A percentile compares a stretch with the other conserved stretches of the same genome.
Conservation (phyloP, 2,888 invertebrate genomes). For the Vanessa cardui region DNA sequence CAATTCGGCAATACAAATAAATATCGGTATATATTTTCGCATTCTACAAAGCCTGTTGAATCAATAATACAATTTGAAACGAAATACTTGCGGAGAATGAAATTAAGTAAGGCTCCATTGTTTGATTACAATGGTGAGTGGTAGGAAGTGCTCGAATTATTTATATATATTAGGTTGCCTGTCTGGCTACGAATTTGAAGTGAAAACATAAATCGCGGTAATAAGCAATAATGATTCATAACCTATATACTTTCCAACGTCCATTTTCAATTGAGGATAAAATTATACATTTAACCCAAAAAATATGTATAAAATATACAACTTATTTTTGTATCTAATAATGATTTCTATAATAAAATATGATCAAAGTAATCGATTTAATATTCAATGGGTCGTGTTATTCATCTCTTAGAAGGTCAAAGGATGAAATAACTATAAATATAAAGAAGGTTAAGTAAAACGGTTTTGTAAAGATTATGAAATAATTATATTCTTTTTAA, state of each 20-base stretch:
- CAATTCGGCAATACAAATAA: constrained; percentile 29
- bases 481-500: not conserved
- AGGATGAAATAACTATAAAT: constrained; percentile 27
- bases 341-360: constrained; percentile 21
- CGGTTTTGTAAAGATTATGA: constrained; percentile 4
- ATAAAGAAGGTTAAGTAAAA: constrained; percentile 14
- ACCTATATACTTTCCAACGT: too few relatives aligned
- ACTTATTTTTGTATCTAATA: constrained; percentile 15
- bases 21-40: constrained; percentile 28
- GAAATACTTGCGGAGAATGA: constrained; percentile 17
- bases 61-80: constrained; percentile 23
- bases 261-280: too few relatives aligned
- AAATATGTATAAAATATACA: not conserved
- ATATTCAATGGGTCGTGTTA: constrained; percentile 33
- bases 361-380: constrained; percentile 36
- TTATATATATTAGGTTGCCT: not conserved
- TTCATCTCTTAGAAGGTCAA: constrained; percentile 31
- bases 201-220: too few relatives aligned
- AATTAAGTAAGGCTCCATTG: constrained; percentile 14
- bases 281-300: too few relatives aligned
- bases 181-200: too few relatives aligned
- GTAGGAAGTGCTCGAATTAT: not conserved
- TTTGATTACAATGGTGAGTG: not conserved
- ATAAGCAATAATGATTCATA: too few relatives aligned
- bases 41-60: constrained; percentile 26